Conservation (phyloP, 2,888 invertebrate genomes). For the Ennomos quercinarius region DNA sequence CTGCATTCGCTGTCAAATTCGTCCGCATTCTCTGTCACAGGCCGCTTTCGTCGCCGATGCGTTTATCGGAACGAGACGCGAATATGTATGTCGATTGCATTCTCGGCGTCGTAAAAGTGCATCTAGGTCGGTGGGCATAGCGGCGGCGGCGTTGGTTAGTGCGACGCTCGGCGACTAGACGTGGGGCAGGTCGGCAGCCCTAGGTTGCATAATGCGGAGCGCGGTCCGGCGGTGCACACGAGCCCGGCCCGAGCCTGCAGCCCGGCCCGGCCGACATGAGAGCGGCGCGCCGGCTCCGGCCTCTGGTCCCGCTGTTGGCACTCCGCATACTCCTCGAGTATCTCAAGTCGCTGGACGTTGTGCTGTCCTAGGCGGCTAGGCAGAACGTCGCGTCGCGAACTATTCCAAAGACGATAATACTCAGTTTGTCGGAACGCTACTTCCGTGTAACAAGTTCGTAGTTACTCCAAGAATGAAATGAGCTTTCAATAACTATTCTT, state of each 20-base stretch:
- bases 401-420: slow-evolving; percentile 55
- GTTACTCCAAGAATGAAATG: slow-evolving; percentile 54
- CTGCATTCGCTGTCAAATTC: slow-evolving; percentile 83
- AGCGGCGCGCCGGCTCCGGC: slow-evolving; percentile 61
- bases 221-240: slow-evolving; percentile 54
- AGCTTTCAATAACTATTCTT: slow-evolving; percentile 50
- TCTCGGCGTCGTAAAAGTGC: slow-evolving; percentile 83
- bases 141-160: slow-evolving; percentile 70
- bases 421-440: slow-evolving; percentile 47
- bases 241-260: slow-evolving; percentile 41
- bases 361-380: slow-evolving; percentile 37
- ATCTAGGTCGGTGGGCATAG: slow-evolving; percentile 83
- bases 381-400: slow-evolving; percentile 23
- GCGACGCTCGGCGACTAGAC: slow-evolving; percentile 74
- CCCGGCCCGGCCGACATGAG: slow-evolving; percentile 52
- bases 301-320: slow-evolving; percentile 69
- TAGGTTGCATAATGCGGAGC: slow-evolving; percentile 76
- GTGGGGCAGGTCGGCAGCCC: slow-evolving; percentile 80
- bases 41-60: slow-evolving; percentile 85
- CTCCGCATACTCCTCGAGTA: slow-evolving; percentile 74
- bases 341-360: slow-evolving; percentile 72
- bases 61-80: slow-evolving; percentile 86
- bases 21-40: slow-evolving; percentile 83
- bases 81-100: slow-evolving; percentile 85
- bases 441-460: slow-evolving; percentile 40